These are phyloP conservation scores for Epinephelus moara DNA, from an alignment of 2,113 vertebrate genomes.

Conservation along the genomic window DNA sequence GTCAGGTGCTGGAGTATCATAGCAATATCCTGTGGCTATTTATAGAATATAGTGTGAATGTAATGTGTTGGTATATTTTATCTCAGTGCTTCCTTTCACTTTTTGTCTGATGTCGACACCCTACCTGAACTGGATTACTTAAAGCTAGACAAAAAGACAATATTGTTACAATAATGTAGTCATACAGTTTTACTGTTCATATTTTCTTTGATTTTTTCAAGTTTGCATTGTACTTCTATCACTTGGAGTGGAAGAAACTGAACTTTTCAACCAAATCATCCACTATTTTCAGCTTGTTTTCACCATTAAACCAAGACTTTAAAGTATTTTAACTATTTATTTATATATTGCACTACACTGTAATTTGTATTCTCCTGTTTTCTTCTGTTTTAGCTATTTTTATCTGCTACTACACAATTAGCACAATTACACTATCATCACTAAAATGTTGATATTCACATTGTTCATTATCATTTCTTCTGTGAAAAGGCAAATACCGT, in stretches of 20 bases:
- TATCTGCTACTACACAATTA: too few relatives aligned
- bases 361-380: background rate
- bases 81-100: background rate
- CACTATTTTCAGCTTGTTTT: background rate
- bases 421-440: background rate
- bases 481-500: background rate
- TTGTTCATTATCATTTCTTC: background rate
- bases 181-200: background rate
- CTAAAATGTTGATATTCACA: background rate
- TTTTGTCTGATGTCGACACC: background rate
- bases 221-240: background rate
- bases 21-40: background rate
- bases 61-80: background rate
- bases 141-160: background rate
- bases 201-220: background rate
- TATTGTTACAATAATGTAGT: background rate
- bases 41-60: background rate
- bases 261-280: background rate
- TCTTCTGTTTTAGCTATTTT: background rate
- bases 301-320: background rate
- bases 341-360: background rate
- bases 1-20: background rate
- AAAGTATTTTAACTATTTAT: too few relatives aligned
- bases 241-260: too few relatives aligned
- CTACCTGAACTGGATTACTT: background rate